phyloP scores from a whole-genome alignment of 2,888 invertebrate genomes.

The Cryptocephalus primarius region DNA sequence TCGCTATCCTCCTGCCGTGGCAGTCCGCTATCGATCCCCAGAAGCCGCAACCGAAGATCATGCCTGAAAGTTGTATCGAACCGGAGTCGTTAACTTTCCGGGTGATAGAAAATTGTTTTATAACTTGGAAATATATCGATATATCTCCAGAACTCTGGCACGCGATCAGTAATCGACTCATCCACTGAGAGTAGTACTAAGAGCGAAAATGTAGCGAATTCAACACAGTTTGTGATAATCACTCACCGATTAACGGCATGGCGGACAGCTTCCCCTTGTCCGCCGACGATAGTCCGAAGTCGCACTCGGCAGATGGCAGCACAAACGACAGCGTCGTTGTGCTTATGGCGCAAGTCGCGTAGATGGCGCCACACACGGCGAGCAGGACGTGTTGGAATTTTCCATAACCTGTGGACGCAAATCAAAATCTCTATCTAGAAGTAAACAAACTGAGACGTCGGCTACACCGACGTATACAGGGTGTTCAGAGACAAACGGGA shows the following conservation, averaged over 20 bases:
- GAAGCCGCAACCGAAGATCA: constrained; percentile 58
- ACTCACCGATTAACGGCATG: constrained; percentile 45
- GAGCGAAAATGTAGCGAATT: too few species aligned
- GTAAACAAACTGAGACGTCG: background rate
- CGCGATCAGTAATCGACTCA: too few species aligned
- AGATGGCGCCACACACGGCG: constrained; percentile 52
- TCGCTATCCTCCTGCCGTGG: constrained; percentile 52
- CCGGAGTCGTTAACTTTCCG: too few species aligned
- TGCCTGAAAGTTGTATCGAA: constrained; percentile 45
- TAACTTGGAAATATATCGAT: too few species aligned
- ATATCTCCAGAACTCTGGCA: too few species aligned
- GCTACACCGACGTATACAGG: too few species aligned
- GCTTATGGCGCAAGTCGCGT: constrained; percentile 58
- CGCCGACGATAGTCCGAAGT: constrained; percentile 44
- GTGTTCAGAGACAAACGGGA: too few species aligned
- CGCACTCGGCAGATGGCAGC: constrained; percentile 47
- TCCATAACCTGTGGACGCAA: constrained; percentile 44
- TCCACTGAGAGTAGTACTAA: too few species aligned
- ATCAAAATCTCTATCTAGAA: background rate
- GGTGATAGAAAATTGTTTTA: too few species aligned
- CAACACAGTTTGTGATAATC: too few species aligned
- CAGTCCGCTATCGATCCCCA: constrained; percentile 63
- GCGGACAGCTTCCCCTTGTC: constrained; percentile 51
- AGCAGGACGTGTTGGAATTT: constrained; percentile 52
- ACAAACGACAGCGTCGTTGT: constrained; percentile 56